Evolutionary conservation across 2,888 invertebrate genomes (phyloP).

Genomic region (Ochropleura leucogaster): DNA sequence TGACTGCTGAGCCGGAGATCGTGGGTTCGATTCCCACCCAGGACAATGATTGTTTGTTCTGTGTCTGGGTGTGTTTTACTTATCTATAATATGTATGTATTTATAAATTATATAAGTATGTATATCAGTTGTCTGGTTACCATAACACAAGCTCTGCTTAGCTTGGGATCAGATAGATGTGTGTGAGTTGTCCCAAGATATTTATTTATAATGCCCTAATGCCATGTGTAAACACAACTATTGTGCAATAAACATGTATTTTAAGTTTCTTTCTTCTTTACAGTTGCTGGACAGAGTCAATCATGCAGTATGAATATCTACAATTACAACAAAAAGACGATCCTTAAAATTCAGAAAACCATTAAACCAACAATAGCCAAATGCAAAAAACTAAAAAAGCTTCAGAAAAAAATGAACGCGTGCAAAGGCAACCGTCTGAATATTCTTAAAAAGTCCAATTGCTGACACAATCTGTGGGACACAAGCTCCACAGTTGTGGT

Average conservation of each 20-base stretch:
- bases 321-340: neutral
- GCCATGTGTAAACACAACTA: neutral
- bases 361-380: neutral
- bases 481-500: too few species aligned
- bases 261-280: neutral
- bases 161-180: too few species aligned
- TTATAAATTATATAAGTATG: too few species aligned
- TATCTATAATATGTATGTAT: too few species aligned
- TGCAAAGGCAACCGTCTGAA: rapidly evolving
- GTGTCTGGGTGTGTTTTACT: too few species aligned
- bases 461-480: neutral
- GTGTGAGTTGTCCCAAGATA: too few species aligned
- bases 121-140: too few species aligned
- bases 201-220: too few species aligned
- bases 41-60: too few species aligned
- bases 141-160: too few species aligned
- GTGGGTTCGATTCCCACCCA: too few species aligned
- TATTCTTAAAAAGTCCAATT: neutral
- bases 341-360: neutral
- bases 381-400: rapidly evolving
- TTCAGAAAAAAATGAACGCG: neutral
- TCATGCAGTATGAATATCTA: neutral
- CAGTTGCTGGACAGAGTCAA: neutral
- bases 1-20: too few species aligned
- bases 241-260: neutral